Evolutionary conservation across 2,797 vertebrate species (phyloP).

Genomic region (Cirrhinus molitorella): DNA sequence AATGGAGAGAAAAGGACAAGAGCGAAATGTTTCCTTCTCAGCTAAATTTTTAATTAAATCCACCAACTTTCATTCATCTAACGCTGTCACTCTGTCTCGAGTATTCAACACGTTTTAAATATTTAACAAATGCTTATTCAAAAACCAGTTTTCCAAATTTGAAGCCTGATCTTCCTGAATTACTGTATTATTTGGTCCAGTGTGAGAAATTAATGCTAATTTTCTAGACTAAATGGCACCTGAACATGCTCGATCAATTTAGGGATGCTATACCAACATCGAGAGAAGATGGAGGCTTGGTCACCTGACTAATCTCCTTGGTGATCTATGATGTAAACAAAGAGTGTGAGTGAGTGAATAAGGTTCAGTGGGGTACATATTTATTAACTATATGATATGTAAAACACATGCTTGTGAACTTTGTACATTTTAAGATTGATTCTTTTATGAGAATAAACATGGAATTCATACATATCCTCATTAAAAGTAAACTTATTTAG

Average conservation of each 20-base stretch:
- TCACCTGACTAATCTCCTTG: conserved; percentile 46
- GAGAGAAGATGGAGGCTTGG: conserved; percentile 37
- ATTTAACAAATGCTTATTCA: conserved; percentile 1
- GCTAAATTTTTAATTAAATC: neutral
- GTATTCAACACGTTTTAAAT: conserved; percentile 14
- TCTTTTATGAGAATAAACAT: neutral
- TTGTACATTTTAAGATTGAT: conserved; percentile 22
- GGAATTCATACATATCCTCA: neutral
- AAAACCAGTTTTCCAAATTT: conserved; percentile 18
- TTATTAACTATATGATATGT: conserved; percentile 27
- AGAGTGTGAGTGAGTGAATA: conserved; percentile 6
- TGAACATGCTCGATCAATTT: conserved; percentile 19
- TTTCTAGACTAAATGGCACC: conserved; percentile 3
- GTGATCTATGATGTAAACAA: conserved; percentile 51
- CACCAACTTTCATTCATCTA: neutral
- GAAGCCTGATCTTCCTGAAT: neutral
- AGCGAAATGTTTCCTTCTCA: neutral
- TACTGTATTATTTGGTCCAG: conserved; percentile 1
- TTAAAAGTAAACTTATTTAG: conserved; percentile 5
- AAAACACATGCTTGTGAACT: conserved; percentile 10
- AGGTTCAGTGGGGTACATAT: conserved; percentile 17
- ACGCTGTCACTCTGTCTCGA: neutral
- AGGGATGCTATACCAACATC: conserved; percentile 28
- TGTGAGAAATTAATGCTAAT: conserved; percentile 6
- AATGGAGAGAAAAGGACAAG: neutral